Evolutionary conservation across 1,140 invertebrate species (phyloP), one percentile per base, ranked within the genome.

Genomic region (Babylonia areolata): DNA sequence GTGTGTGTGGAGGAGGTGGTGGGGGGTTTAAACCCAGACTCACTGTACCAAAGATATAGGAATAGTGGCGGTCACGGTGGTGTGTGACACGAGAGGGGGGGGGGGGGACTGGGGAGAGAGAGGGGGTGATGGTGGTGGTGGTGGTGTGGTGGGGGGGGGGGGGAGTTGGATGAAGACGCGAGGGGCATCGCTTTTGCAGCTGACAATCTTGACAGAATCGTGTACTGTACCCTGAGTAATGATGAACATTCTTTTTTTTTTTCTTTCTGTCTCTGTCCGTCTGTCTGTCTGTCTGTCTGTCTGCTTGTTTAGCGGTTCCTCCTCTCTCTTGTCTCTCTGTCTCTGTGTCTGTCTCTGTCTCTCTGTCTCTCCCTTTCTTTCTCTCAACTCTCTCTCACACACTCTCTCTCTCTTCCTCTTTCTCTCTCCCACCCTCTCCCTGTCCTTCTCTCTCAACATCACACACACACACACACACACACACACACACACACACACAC

Each of bases 261-360:
- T 15, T 9, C 33, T 33, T 73, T 37, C 11, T 35, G 1, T 37
- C 23, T 73, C 3, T 35, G n/a, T 73, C 6, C 35, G 6, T 35
- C 69, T 73, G 69, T 73, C 58, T 64, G 6, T 64, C n/a, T 64
- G 58, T 64, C 58, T 64, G 58, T 64, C 58, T 64, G 58, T 64
- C 58, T 64, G 3, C n/a, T 20, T 23, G 3, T 73, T 31, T 73
- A 0, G 33, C 71, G 1, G 1, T 73, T 31, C 35, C 31, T 73
- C 28, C 71, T 69, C 23, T 69, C 71, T 73, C 71, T 73, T 35
- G 0, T 35, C 71, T 35, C 71, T 73, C 71, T 73, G 31, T 73
- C 71, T 73, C 71, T 73, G 0, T 73, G 0, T 73, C 71, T 35
- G 31, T 35, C 71, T 35, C 39, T 79, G 11, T 2, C 46, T n/a